Evolutionary conservation across 2,888 invertebrate genomes (phyloP).

Genomic region (Mesopsocus fuscifrons): DNA sequence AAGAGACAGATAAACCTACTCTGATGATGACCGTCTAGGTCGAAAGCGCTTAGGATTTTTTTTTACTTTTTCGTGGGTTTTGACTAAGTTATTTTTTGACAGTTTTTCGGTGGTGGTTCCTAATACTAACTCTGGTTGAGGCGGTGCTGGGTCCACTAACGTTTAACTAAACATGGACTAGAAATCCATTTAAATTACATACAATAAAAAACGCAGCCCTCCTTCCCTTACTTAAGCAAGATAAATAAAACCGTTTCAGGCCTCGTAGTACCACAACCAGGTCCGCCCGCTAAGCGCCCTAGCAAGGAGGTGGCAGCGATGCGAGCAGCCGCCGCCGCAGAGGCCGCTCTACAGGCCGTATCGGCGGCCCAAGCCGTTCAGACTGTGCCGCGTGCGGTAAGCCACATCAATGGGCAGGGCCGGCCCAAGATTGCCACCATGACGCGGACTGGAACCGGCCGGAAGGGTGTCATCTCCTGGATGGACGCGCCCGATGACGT

Average conservation of each 20-base stretch:
- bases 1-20: no score
- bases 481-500: constrained; percentile 97
- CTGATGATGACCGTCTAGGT: no score
- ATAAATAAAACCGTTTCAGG: constrained; percentile 22
- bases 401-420: constrained; percentile 61
- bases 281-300: constrained; percentile 61
- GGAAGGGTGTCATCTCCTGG: constrained; percentile 91
- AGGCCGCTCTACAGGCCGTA: constrained; percentile 10
- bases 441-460: constrained; percentile 50
- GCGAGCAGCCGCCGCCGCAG: constrained; percentile 14
- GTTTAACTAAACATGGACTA: no score
- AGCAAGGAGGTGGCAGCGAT: constrained; percentile 37
- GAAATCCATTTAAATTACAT: no score
- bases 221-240: no score
- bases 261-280: constrained; percentile 20
- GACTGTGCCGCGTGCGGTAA: constrained; percentile 23
- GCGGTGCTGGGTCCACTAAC: no score
- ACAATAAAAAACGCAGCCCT: no score
- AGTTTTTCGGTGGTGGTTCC: no score
- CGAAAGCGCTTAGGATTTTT: no score
- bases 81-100: no score
- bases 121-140: no score
- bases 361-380: constrained; percentile 22
- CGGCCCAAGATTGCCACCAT: constrained; percentile 47
- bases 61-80: no score